Evolutionary conservation across 2,888 invertebrate species (phyloP).

Genomic region (Epirrita christyi): DNA sequence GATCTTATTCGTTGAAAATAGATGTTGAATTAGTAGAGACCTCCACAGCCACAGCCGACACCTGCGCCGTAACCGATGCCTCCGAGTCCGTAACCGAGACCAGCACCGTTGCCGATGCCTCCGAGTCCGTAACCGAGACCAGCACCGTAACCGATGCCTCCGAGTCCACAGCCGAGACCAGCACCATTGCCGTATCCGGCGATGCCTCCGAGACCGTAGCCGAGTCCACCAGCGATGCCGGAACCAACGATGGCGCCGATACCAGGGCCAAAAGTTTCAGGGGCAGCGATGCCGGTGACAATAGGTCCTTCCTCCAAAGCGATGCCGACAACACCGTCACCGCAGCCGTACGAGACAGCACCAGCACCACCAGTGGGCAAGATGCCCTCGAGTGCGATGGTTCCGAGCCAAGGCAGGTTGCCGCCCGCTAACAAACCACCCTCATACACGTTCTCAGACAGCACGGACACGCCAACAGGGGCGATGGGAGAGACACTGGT

Average conservation of each 20-base stretch:
- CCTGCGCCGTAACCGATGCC: neutral
- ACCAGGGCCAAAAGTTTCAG: too few species aligned
- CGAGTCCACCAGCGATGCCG: conserved; percentile 13
- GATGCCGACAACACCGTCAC: conserved; percentile 36
- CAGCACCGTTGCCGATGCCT: conserved; percentile 38
- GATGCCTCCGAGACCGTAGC: conserved; percentile 7
- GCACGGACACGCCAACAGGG: conserved; percentile 51
- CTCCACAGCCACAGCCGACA: too few species aligned
- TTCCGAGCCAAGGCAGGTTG: conserved; percentile 53
- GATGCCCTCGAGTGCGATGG: conserved; percentile 48
- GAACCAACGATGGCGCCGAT: too few species aligned
- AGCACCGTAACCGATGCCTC: neutral
- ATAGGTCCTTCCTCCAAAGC: conserved; percentile 19
- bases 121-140: conserved; percentile 13
- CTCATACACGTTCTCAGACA: conserved; percentile 53
- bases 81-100: conserved; percentile 37
- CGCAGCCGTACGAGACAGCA: conserved; percentile 50
- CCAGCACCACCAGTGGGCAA: conserved; percentile 50
- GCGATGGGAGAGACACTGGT: conserved; percentile 49
- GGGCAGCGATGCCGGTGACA: too few species aligned
- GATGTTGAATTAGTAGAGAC: too few species aligned
- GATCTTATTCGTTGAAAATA: too few species aligned
- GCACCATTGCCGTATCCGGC: too few species aligned
- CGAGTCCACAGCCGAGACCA: conserved; percentile 8
- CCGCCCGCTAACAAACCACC: conserved; percentile 49